Base-by-base conservation (phyloP, 2,888 invertebrate species). In the Ochlodes sylvanus region DNA sequence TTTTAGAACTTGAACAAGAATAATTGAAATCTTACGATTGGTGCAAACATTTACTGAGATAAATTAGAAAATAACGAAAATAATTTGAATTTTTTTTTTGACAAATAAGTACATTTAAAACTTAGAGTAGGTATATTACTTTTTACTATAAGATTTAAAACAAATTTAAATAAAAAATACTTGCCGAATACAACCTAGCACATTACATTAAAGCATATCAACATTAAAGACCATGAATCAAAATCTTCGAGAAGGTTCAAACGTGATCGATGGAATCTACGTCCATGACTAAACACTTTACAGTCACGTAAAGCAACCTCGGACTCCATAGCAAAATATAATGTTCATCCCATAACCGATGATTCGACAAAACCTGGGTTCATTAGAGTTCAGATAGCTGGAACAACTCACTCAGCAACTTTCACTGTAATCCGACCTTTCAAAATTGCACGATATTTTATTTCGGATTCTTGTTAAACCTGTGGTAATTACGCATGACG, bases 311-410 rank as follows among this genome's bases (percentile, higher is more conserved):
- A 67, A 67, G 54, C 50, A 27, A 32, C 42, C 42, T 54, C 15
- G 38, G 41, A 52, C 32, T 19, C 41, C 17, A 55, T 61, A 61
- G 52, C 52, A 27, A 67, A 70, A 66, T 60, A 68, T 70, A 63
- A 70, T 69, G 57, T 71, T 69, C 67, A 72, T 72, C 68, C 70
- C 56, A 62, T 62, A 69, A 68, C 54, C 67, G 60, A 74, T 78
- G 77, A 77, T 73, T 75, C 27, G 70, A 52, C 80, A 87, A 82
- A 83, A 74, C 70, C 77, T 62, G 80, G 84, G 89, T 87, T 89
- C 85, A 83, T 69, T 68, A 69, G 76, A 85, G 88, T 86, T 87
- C 84, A 86, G 77, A 79, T 80, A 81, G 77, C 71, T 73, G 65
- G 70, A 69, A 57, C 55, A 73, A 79, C 76, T 78, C 72, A 79